A percentile compares a stretch with the other conserved stretches of the same genome.
These are phyloP conservation scores for Molossus molossus DNA, from an alignment of 2,797 vertebrate species.

Conservation along the genomic window DNA sequence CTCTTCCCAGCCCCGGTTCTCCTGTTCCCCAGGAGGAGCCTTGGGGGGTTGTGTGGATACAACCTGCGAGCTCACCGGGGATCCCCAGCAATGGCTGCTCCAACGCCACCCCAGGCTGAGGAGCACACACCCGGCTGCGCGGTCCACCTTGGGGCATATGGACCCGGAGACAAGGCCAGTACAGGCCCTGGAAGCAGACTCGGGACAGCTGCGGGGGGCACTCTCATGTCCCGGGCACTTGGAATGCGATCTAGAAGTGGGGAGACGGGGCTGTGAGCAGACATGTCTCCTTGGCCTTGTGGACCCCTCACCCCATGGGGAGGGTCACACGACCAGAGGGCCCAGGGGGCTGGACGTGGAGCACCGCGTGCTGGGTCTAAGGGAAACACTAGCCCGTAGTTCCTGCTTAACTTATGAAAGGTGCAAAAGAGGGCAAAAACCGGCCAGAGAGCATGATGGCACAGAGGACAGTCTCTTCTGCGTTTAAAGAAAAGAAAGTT, in stretches of 20 bases:
- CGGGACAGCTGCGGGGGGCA: not conserved
- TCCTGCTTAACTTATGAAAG: not conserved
- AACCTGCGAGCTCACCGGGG: not conserved
- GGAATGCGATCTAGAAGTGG: not conserved
- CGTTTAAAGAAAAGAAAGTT: not conserved
- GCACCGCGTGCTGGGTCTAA: not conserved
- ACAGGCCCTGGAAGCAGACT: not conserved
- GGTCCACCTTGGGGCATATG: not conserved
- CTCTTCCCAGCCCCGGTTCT: not conserved
- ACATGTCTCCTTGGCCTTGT: not conserved
- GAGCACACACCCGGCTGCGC: fast-evolving
- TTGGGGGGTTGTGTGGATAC: not conserved
- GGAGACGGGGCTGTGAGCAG: not conserved
- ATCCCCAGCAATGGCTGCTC: not conserved
- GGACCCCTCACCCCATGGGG: not conserved
- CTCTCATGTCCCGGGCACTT: not conserved
- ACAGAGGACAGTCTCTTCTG: not conserved
- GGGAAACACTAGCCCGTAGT: not conserved
- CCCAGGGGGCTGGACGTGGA: not conserved
- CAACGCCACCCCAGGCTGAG: not conserved
- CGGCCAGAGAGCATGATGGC: not conserved
- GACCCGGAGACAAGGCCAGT: not conserved
- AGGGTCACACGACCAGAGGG: not conserved
- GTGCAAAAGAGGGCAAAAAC: not conserved
- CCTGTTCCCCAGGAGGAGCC: not conserved